Base-by-base conservation (phyloP, 2,113 vertebrate species). In the Pipa parva region DNA sequence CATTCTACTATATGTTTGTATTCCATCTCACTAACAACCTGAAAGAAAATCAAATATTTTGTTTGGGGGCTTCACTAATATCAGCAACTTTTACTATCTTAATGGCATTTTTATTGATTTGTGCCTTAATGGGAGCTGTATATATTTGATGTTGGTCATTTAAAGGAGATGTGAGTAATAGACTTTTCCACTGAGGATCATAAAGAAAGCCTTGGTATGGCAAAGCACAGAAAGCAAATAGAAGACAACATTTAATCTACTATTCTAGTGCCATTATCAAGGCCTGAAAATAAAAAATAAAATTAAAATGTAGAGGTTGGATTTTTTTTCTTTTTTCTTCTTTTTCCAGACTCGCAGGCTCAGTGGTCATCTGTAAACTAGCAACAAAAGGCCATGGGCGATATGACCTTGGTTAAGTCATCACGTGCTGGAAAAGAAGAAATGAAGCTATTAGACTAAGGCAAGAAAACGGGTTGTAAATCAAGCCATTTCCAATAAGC, bases 401-500 rank as follows among this genome's bases (percentile, higher is more conserved):
- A 91, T 92, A 89, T 95, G 95, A 97, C 96, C 96, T 99, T 99
- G 96, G 92, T 92, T 93, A 92, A 96, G 92, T 94, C 94, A 96
- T 97, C 95, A 95, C 90, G 90, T 91, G 89, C 89, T 89, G 84
- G 91, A 90, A 90, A 92, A 94, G 24, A 97, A 97, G 95, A 94
- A 95, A 97, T 98, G 93, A 98, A 98, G 93, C 94, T 94, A 99
- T 99, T 99, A 99, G 93, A 88, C 90, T 90, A 92, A 95, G 90
- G 93, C 93, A 86, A 90, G 87, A 91, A 90, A 89, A 79, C 85
- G 81, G 92, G 87, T 90, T 92, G 95, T 99, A 99, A 98, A 99
- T 99, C 96, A 99, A 93, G 90, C 91, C 89, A 91, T 95, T 97
- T 97, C 94, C 95, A 99, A 98, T 99, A 99, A 98, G 95, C 93